Percentiles rank a stretch among this genome's conserved stretches.
Evolutionary conservation across 1,140 invertebrate species (phyloP).

Genomic region (Pollicipes pollicipes): DNA sequence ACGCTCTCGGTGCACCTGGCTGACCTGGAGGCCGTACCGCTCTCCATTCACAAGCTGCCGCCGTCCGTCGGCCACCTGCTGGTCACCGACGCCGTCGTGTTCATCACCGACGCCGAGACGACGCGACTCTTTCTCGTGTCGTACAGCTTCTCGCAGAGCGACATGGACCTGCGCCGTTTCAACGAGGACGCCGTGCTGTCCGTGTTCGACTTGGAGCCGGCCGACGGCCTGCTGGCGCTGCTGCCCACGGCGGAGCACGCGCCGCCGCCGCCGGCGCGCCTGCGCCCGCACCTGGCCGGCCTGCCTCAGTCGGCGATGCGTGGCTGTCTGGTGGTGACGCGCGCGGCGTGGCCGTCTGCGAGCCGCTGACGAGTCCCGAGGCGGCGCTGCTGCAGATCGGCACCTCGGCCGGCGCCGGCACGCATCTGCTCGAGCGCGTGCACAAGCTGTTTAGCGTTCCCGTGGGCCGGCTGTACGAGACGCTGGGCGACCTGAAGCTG

Average conservation of each 20-base stretch:
- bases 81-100: background rate
- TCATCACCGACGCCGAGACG: background rate
- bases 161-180: background rate
- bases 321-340: background rate
- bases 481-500: background rate
- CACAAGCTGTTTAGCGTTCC: background rate
- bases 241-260: background rate
- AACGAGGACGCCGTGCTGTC: background rate
- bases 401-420: background rate
- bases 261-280: too few relatives aligned
- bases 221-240: background rate
- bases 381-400: background rate
- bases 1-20: background rate
- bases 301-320: background rate
- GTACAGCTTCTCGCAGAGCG: background rate
- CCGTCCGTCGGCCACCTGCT: background rate
- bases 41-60: background rate
- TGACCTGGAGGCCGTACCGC: background rate
- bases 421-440: background rate
- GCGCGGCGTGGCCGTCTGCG: background rate
- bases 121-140: background rate
- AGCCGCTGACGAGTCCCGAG: background rate
- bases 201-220: background rate
- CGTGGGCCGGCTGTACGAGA: background rate
- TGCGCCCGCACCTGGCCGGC: background rate